Conservation (phyloP, 2,113 vertebrate species). For the Hydrolagus affinis region DNA sequence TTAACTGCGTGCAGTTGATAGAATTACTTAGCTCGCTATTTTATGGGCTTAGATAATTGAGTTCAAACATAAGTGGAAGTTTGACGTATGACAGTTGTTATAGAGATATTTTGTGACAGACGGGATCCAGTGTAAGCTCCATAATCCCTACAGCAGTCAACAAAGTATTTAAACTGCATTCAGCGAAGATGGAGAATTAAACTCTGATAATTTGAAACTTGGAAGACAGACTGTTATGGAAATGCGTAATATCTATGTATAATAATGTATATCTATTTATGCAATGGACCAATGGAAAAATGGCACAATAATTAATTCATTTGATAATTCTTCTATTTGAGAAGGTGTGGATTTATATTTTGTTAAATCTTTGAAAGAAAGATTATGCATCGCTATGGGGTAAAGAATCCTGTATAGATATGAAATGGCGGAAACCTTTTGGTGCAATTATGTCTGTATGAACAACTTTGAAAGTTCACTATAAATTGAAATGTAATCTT, state of each 20-base stretch:
- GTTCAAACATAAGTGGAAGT: conserved; percentile 13
- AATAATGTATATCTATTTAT: not conserved
- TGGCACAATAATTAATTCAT: not conserved
- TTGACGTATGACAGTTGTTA: conserved; percentile 17
- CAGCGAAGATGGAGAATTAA: conserved; percentile 18
- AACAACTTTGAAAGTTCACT: not conserved
- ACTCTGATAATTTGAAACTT: conserved; percentile 22
- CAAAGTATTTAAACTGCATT: conserved; percentile 17
- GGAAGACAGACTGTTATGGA: not conserved
- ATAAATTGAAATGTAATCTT: not conserved
- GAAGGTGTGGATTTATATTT: not conserved
- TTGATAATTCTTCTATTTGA: not conserved
- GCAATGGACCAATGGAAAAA: not conserved
- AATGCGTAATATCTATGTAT: conserved; percentile 3
- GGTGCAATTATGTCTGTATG: not conserved
- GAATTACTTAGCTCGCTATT: not conserved
- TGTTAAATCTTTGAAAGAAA: not conserved
- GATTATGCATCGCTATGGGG: not conserved
- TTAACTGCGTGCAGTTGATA: not conserved
- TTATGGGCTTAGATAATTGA: not conserved
- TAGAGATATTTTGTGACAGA: conserved; percentile 8
- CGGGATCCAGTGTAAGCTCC: not conserved
- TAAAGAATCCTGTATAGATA: not conserved
- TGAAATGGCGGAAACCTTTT: not conserved
- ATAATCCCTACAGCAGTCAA: conserved; percentile 19